Percentiles rank a stretch among this genome's conserved stretches.
Evolutionary conservation across 2,797 vertebrate species (phyloP).

Genomic region (Perodicticus potto): DNA sequence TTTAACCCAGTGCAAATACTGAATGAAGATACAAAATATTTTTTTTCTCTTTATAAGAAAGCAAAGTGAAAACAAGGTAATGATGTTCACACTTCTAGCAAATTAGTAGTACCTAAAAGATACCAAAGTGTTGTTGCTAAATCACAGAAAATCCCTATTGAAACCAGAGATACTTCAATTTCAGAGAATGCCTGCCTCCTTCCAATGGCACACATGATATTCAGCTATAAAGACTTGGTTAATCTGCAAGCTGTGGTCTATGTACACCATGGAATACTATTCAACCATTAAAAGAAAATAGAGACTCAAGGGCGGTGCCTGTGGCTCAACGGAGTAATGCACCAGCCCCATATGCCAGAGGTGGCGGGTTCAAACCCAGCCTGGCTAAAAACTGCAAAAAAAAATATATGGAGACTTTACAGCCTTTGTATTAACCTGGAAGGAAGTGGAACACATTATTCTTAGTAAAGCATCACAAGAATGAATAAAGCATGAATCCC

Average conservation of each 20-base stretch:
- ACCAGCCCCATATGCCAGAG: too few species aligned
- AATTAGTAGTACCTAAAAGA: conserved; percentile 2
- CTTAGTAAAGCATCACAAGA: too few species aligned
- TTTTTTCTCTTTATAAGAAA: background rate
- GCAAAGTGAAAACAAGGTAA: background rate
- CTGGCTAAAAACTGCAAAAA: too few species aligned
- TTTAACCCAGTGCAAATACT: background rate
- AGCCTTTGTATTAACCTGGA: too few species aligned
- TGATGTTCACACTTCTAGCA: background rate
- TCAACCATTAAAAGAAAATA: too few species aligned
- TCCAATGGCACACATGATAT: background rate
- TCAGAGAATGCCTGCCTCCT: background rate
- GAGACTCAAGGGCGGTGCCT: too few species aligned
- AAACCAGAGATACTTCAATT: background rate
- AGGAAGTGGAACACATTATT: too few species aligned
- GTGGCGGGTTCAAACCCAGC: too few species aligned
- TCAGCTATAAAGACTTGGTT: background rate
- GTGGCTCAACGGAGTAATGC: too few species aligned
- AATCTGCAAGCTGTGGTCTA: background rate
- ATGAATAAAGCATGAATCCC: too few species aligned
- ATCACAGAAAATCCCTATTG: background rate
- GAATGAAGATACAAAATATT: background rate
- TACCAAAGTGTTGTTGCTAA: background rate
- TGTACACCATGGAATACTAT: too few species aligned
- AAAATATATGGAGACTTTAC: too few species aligned